phyloP scores from a whole-genome alignment of 2,797 vertebrate genomes.

The Sebastes vulpes region DNA sequence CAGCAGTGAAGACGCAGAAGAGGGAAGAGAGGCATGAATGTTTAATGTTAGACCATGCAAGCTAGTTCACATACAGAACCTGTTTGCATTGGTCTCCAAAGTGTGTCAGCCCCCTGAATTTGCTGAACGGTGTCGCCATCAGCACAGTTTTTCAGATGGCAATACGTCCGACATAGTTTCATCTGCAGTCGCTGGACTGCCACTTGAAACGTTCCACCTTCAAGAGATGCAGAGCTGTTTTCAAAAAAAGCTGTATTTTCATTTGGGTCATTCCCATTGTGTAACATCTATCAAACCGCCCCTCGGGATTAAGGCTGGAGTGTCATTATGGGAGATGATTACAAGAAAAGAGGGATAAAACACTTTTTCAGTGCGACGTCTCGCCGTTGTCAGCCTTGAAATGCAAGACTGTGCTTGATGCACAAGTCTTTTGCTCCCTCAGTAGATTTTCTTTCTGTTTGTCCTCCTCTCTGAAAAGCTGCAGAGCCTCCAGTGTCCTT shows the following conservation, averaged over 20 bases:
- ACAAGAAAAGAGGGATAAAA: slow-evolving; percentile 34
- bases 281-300: slow-evolving; percentile 27
- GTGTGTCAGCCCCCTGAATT: slow-evolving; percentile 16
- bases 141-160: slow-evolving; percentile 10
- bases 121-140: slow-evolving; percentile 12
- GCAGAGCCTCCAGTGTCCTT: slow-evolving; percentile 45
- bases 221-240: slow-evolving; percentile 5
- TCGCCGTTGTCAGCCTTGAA: slow-evolving; percentile 36
- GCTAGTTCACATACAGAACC: slow-evolving; percentile 16
- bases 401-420: slow-evolving; percentile 44
- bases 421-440: slow-evolving; percentile 22
- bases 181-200: slow-evolving; percentile 11
- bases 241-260: slow-evolving; percentile 14
- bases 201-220: slow-evolving; percentile 7
- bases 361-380: slow-evolving; percentile 10
- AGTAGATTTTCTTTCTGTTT: slow-evolving; percentile 20
- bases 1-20: not conserved
- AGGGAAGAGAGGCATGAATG: slow-evolving; percentile 11
- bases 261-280: slow-evolving; percentile 18
- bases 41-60: slow-evolving; percentile 8
- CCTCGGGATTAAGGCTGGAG: slow-evolving; percentile 28
- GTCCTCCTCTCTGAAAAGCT: slow-evolving; percentile 33
- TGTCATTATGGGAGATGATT: slow-evolving; percentile 52
- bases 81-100: slow-evolving; percentile 14
- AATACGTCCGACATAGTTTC: not conserved